Evolutionary conservation across 2,113 vertebrate species (phyloP), one percentile per base, ranked within the genome.

Genomic region (Dipodomys stephensi): DNA sequence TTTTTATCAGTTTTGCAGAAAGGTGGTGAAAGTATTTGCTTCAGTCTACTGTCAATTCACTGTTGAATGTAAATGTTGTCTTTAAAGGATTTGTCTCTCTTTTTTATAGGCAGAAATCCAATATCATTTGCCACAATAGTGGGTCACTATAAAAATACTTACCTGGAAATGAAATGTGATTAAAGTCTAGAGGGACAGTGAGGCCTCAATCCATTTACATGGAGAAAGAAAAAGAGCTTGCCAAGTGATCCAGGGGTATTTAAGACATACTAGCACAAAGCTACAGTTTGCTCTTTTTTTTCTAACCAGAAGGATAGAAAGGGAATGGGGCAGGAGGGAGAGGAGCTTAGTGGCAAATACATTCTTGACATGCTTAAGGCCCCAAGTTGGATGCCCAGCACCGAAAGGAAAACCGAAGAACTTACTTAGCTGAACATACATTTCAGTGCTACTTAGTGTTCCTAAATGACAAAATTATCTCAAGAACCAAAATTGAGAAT

Each of bases 401-500:
- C 28, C 7, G 23, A 65, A 57, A 2, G 32, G 49, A 49, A 67
- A 94, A 57, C 22, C 5, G 16, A 57, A 72, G 27, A 71, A 60
- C 28, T 76, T 74, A 15, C 49, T 39, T 39, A 25, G 67, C 72
- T 1, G 11, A 78, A 57, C 32, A 32, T 86, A 1, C 69, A 11
- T 39, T 32, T 44, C 27, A 46, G 67, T 81, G 44, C 73, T 81
- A 64, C 53, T 81, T 5, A 0, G 4, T 25, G 8, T 53, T 28
- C 32, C 18, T 20, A 88, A 81, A 78, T 49, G 57, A 57, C 20
- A n/a, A 53, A 64, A 11, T 32, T 69, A 76, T 67, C 32, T 28
- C 35, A 87, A 90, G 88, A 93, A 76, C 32, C 72, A 53, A 77
- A 69, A 15, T 90, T 77, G 19, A 65, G 28, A 65, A 32, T 11